phyloP scores from a whole-genome alignment of 2,113 vertebrate genomes.

The Hyla sarda region DNA sequence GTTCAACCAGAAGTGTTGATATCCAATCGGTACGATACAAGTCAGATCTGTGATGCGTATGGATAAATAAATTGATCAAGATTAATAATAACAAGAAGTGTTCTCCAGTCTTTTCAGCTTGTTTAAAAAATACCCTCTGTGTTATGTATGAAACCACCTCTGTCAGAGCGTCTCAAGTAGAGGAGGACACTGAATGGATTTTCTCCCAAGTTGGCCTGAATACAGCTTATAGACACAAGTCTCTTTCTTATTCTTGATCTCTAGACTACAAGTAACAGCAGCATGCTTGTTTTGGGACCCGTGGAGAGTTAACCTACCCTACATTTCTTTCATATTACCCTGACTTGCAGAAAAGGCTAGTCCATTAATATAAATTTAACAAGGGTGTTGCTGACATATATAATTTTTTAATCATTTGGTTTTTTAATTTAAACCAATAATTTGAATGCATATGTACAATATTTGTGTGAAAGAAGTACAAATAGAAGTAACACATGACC shows the following conservation, averaged over 20 bases:
- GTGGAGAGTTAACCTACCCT: background rate
- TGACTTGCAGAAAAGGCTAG: background rate
- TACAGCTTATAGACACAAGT: background rate
- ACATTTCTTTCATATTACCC: background rate
- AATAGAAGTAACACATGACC: background rate
- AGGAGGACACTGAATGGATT: background rate
- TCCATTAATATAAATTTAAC: background rate
- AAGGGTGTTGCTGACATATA: too few relatives aligned
- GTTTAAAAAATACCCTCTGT: background rate
- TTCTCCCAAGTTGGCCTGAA: background rate
- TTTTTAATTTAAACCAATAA: background rate
- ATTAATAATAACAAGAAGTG: background rate
- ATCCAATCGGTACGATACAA: constrained; percentile 20
- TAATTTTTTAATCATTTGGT: too few relatives aligned
- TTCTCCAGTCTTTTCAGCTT: background rate
- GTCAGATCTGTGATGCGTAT: background rate
- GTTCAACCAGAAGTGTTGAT: background rate
- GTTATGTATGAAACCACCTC: background rate
- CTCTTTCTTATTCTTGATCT: background rate
- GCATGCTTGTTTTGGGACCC: background rate
- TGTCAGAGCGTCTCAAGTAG: background rate
- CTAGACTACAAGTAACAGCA: background rate
- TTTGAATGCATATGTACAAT: background rate
- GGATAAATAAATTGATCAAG: too few relatives aligned
- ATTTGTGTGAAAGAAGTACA: background rate